These are phyloP conservation scores for Dysmachus trigonus DNA, from an alignment of 2,888 invertebrate species.

Conservation along the genomic window DNA sequence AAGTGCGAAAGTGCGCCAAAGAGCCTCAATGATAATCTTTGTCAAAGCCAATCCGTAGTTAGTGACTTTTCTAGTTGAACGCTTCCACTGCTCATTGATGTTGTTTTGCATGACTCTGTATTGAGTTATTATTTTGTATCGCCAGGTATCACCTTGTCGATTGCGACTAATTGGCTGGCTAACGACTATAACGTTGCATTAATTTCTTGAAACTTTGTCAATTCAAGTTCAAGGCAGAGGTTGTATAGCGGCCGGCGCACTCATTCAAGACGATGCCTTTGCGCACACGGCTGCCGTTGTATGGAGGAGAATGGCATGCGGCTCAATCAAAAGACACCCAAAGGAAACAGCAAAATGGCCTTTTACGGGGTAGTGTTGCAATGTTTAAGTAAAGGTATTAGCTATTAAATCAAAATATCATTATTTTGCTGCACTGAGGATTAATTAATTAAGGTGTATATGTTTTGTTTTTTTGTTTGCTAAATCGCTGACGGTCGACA, in stretches of 20 bases:
- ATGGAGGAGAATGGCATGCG: background rate
- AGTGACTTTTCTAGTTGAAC: constrained; percentile 4
- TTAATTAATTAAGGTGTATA: background rate
- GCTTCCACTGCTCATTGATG: background rate
- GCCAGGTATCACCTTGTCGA: constrained; percentile 1
- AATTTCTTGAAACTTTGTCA: constrained; percentile 35
- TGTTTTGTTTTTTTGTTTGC: background rate
- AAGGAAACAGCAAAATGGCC: background rate
- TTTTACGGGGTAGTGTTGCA: background rate
- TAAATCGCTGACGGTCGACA: background rate
- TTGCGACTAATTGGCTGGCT: constrained; percentile 16
- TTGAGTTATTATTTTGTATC: background rate
- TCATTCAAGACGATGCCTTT: background rate
- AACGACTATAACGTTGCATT: constrained; percentile 10
- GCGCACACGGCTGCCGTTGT: background rate
- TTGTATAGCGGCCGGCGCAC: background rate
- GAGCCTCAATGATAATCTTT: background rate
- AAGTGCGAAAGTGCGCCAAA: constrained; percentile 24
- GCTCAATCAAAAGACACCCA: background rate
- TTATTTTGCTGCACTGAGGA: background rate
- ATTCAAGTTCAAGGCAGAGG: constrained; percentile 37
- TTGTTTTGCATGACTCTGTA: constrained; percentile 8
- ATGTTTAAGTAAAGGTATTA: background rate
- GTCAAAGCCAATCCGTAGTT: constrained; percentile 11
- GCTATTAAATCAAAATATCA: background rate